Conservation (phyloP, 2,888 invertebrate genomes). For the Rhynchonema sp. region DNA sequence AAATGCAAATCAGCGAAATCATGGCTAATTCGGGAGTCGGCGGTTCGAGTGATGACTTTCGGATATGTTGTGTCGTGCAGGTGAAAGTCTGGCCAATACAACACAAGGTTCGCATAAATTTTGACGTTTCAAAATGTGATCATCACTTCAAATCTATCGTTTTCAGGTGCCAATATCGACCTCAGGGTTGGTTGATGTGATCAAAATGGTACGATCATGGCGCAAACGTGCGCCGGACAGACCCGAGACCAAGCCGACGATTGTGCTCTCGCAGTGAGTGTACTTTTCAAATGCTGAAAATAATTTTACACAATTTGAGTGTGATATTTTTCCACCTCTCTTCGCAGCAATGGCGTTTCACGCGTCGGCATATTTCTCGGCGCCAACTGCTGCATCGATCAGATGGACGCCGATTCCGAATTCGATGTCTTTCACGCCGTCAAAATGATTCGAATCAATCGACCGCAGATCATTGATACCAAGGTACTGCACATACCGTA, state of each 20-base stretch:
- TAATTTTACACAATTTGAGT: too few relatives aligned
- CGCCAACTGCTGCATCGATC: constrained; percentile 95
- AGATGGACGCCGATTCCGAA: constrained; percentile 90
- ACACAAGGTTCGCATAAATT: too few relatives aligned
- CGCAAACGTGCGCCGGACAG: constrained; percentile 25
- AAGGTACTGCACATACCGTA: constrained; percentile 42
- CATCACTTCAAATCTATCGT: too few relatives aligned
- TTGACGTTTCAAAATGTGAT: too few relatives aligned
- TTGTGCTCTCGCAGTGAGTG: constrained; percentile 22
- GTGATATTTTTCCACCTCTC: too few relatives aligned
- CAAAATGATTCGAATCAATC: constrained; percentile 78
- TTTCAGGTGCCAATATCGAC: constrained; percentile 88
- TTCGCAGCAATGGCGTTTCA: constrained; percentile 65
- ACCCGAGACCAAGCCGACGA: constrained; percentile 25
- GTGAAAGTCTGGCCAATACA: constrained; percentile 60
- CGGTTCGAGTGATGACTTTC: constrained; percentile 19
- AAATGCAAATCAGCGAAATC: constrained; percentile 52
- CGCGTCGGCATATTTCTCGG: constrained; percentile 90
- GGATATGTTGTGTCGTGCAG: constrained; percentile 25
- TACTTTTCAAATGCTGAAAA: too few relatives aligned
- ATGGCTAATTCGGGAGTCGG: constrained; percentile 49
- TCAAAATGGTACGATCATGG: constrained; percentile 27
- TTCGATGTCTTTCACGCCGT: constrained; percentile 97
- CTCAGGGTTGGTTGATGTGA: constrained; percentile 48
- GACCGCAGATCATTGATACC: constrained; percentile 84